Percentiles rank a stretch among this genome's conserved stretches.
phyloP scores from a whole-genome alignment of 37 sponge, comb jelly and placozoan species.

The Dysidea cf. avara region DNA sequence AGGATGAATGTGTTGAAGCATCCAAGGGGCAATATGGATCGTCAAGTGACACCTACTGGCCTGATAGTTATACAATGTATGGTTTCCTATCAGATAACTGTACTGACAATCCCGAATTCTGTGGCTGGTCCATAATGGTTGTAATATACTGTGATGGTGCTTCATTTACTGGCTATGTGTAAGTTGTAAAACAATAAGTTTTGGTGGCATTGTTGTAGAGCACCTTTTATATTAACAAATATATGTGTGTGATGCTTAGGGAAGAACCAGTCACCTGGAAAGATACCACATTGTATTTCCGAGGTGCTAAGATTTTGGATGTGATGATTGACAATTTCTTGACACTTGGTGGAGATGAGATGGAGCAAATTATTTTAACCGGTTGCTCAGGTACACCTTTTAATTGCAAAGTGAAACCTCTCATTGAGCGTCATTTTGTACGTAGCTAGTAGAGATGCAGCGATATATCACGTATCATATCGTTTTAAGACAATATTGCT shows the following conservation, averaged over 20 bases:
- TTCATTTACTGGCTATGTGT: constrained; percentile 71
- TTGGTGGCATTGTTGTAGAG: too few species aligned
- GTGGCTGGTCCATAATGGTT: constrained; percentile 63
- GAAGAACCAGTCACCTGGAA: too few species aligned
- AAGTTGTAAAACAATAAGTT: too few species aligned
- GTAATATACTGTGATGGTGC: constrained; percentile 84
- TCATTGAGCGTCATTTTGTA: too few species aligned
- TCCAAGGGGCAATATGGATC: constrained; percentile 66
- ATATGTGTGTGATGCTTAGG: too few species aligned
- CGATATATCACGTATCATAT: too few species aligned
- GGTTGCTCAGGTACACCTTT: constrained; percentile 93
- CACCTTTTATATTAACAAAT: too few species aligned
- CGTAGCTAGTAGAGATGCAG: too few species aligned
- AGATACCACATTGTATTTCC: too few species aligned
- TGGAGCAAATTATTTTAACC: constrained; percentile 65
- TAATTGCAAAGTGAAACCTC: too few species aligned
- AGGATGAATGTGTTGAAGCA: constrained; percentile 39
- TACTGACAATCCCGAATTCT: constrained; percentile 63
- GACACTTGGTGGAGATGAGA: constrained; percentile 32
- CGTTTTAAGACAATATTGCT: too few species aligned
- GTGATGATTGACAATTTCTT: constrained; percentile 21
- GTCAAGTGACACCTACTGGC: constrained; percentile 53
- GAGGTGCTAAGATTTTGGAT: constrained; percentile 24
- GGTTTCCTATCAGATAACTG: constrained; percentile 58
- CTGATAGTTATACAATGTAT: not conserved